Conservation (phyloP, 2,113 vertebrate species). For the Jaculus jaculus region DNA sequence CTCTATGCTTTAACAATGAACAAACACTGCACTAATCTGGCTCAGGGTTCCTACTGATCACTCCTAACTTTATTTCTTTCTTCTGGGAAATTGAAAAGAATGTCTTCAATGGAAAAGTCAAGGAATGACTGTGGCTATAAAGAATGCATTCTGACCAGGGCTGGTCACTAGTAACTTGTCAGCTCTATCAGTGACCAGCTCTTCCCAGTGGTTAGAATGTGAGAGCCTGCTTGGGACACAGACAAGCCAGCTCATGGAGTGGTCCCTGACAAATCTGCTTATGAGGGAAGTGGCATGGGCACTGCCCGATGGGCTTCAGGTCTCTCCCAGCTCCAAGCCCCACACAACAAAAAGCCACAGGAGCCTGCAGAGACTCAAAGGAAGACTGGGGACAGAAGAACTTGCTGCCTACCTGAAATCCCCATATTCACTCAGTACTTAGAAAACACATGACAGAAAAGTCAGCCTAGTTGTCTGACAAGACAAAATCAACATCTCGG, state of each 20-base stretch:
- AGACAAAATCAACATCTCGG: constrained; percentile 36
- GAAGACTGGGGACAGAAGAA: constrained; percentile 43
- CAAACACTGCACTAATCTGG: constrained; percentile 54
- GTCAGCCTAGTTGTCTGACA: constrained; percentile 38
- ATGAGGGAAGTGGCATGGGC: neutral
- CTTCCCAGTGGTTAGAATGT: neutral
- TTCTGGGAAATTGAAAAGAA: constrained; percentile 21
- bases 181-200: neutral
- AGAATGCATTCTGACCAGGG: constrained; percentile 27
- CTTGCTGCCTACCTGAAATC: neutral
- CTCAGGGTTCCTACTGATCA: constrained; percentile 22
- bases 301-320: neutral
- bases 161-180: neutral
- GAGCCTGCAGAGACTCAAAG: neutral
- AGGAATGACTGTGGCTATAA: constrained; percentile 11
- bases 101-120: constrained; percentile 23
- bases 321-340: constrained; percentile 3
- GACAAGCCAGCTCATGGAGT: neutral
- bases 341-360: neutral
- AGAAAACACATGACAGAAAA: constrained; percentile 63
- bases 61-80: constrained; percentile 34
- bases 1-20: neutral
- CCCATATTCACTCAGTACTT: constrained; percentile 45
- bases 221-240: neutral
- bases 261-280: neutral